Evolutionary conservation across 1,140 invertebrate genomes (phyloP).

Genomic region (Bombus terrestris): DNA sequence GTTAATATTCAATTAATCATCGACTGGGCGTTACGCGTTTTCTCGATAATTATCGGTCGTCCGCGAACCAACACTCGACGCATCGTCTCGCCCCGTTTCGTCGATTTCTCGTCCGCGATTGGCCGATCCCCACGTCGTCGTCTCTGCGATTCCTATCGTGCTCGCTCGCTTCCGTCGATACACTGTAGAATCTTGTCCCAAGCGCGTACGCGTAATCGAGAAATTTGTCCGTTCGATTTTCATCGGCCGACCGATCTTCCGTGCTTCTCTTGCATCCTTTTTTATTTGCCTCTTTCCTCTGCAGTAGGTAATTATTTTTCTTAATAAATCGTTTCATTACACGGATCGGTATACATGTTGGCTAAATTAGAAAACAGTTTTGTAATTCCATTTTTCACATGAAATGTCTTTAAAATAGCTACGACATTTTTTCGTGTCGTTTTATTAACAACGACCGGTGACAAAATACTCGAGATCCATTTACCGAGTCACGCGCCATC

Average conservation of each 20-base stretch:
- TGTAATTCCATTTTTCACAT: neutral
- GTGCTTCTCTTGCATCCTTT: neutral
- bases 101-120: slow-evolving; percentile 36
- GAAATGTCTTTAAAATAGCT: neutral
- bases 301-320: neutral
- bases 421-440: too few relatives aligned
- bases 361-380: neutral
- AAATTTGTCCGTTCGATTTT: slow-evolving; percentile 1
- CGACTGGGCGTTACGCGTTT: slow-evolving; percentile 39
- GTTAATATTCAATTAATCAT: slow-evolving; percentile 65
- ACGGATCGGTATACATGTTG: neutral
- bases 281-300: too few relatives aligned
- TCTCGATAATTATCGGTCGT: slow-evolving; percentile 41
- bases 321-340: neutral
- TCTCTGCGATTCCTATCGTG: slow-evolving; percentile 34
- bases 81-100: slow-evolving; percentile 19
- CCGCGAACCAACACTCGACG: slow-evolving; percentile 9
- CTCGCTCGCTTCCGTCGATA: slow-evolving; percentile 5
- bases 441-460: too few relatives aligned
- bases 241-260: neutral
- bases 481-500: neutral
- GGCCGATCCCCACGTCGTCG: neutral
- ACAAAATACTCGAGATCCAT: too few relatives aligned
- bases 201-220: neutral
- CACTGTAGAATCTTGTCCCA: neutral